phyloP scores from a whole-genome alignment of 2,113 vertebrate species.

The Aptenodytes forsteri region DNA sequence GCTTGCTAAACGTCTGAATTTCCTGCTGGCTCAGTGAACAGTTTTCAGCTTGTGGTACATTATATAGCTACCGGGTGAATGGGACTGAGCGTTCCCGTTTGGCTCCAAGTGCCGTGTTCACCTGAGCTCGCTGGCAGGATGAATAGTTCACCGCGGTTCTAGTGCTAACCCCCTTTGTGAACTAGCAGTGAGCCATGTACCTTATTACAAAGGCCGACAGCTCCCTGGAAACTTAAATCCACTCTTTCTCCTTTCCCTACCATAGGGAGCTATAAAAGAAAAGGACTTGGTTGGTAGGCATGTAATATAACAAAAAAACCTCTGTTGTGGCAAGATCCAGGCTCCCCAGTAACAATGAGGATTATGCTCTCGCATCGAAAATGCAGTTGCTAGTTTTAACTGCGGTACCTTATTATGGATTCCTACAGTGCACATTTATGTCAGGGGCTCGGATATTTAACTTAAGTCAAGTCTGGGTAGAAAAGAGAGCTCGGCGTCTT shows the following conservation, averaged over 20 bases:
- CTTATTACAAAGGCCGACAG: conserved; percentile 56
- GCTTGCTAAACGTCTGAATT: conserved; percentile 18
- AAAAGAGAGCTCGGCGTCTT: neutral
- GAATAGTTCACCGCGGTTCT: neutral
- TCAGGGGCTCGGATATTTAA: neutral
- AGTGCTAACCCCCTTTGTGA: conserved; percentile 64
- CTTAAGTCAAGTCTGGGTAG: neutral
- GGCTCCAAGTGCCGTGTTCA: conserved; percentile 45
- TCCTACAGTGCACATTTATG: neutral
- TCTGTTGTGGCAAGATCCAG: conserved; percentile 40
- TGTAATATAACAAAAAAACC: conserved; percentile 51
- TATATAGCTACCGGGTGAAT: conserved; percentile 42
- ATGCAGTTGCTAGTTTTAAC: conserved; percentile 46
- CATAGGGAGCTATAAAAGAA: conserved; percentile 46
- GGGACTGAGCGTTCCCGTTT: conserved; percentile 33
- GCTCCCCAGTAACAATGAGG: conserved; percentile 34
- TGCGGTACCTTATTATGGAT: conserved; percentile 38
- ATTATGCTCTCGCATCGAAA: conserved; percentile 20
- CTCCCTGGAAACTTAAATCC: conserved; percentile 66
- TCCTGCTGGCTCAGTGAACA: conserved; percentile 62
- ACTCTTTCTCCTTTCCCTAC: conserved; percentile 21
- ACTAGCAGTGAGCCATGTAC: conserved; percentile 54
- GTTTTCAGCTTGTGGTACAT: conserved; percentile 67
- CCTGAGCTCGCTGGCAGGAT: conserved; percentile 64
- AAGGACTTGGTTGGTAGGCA: conserved; percentile 54